These are phyloP conservation scores for Dasypolia templi DNA, from an alignment of 2,888 invertebrate genomes.

Conservation along the genomic window DNA sequence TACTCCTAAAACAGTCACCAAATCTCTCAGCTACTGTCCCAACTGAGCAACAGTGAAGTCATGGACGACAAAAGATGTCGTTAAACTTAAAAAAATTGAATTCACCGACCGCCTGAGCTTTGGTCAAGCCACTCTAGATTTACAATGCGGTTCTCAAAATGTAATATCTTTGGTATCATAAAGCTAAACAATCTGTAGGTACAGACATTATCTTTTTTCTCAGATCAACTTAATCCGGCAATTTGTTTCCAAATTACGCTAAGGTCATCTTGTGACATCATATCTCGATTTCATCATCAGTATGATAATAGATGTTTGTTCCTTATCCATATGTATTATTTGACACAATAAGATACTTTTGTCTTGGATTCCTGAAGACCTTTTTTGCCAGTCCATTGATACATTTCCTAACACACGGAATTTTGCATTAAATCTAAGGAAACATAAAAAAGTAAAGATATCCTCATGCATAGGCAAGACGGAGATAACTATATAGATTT, in stretches of 20 bases:
- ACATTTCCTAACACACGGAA: background rate
- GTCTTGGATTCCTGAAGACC: too few relatives aligned
- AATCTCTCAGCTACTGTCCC: background rate
- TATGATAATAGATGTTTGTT: background rate
- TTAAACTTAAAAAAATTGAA: background rate
- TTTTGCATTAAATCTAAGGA: background rate
- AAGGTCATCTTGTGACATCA: slow-evolving; percentile 59
- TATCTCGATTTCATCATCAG: slow-evolving; percentile 24
- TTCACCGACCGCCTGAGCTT: background rate
- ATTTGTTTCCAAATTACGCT: slow-evolving; percentile 56
- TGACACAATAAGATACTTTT: background rate
- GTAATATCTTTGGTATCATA: too few relatives aligned
- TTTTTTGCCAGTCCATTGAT: background rate
- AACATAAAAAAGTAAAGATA: background rate
- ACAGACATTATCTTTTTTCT: slow-evolving; percentile 4
- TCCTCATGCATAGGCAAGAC: too few relatives aligned
- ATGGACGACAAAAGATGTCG: background rate
- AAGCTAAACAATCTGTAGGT: background rate
- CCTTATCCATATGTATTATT: slow-evolving; percentile 13
- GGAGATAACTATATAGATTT: background rate
- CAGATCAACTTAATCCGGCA: slow-evolving; percentile 44
- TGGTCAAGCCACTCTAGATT: background rate
- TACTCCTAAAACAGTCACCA: background rate
- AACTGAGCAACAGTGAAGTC: background rate
- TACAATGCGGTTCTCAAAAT: too few relatives aligned